A percentile compares a stretch with the other conserved stretches of the same genome.
Evolutionary conservation across 2,797 vertebrate genomes (phyloP).

Genomic region (Calcarius lapponicus): DNA sequence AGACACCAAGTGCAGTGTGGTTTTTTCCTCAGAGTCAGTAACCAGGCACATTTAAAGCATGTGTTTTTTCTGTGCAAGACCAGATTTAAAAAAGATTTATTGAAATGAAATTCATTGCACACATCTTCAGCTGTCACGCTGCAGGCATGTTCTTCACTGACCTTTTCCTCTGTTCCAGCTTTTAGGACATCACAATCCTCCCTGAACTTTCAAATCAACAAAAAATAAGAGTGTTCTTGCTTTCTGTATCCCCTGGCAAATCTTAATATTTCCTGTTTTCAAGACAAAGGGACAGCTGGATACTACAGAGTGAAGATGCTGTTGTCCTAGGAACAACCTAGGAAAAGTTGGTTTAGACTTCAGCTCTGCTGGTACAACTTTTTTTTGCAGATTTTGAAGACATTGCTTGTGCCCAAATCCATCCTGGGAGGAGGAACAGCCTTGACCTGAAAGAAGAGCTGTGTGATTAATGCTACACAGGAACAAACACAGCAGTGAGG

Average conservation of each 20-base stretch:
- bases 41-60: neutral
- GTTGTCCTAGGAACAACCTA: neutral
- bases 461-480: neutral
- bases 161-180: neutral
- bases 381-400: neutral
- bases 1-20: accelerated
- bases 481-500: neutral
- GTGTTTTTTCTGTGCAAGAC: neutral
- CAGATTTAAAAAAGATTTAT: neutral
- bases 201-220: neutral
- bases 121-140: neutral
- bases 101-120: neutral
- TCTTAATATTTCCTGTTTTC: neutral
- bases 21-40: neutral
- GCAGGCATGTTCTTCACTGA: neutral
- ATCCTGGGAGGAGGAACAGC: neutral
- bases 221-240: neutral
- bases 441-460: neutral
- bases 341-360: neutral
- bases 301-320: neutral
- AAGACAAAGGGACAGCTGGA: neutral
- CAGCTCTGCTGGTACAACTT: neutral
- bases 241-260: neutral
- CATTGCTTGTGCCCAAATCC: neutral
- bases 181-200: neutral